Percentiles rank a stretch among this genome's conserved stretches.
phyloP scores from a whole-genome alignment of 2,113 vertebrate species.

The Malurus cyaneus region DNA sequence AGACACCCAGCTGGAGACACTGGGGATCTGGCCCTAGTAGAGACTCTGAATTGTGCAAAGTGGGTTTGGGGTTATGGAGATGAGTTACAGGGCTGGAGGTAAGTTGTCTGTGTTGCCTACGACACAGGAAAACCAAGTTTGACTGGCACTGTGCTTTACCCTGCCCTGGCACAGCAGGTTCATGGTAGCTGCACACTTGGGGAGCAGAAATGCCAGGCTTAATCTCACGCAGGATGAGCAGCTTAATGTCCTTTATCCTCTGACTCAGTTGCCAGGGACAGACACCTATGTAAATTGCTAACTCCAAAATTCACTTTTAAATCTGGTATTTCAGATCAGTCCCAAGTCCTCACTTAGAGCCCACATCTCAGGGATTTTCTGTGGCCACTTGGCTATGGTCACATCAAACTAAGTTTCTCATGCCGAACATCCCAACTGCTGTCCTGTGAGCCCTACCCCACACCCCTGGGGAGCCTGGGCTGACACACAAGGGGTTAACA shows the following conservation, averaged over 20 bases:
- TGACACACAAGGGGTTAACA: accelerated
- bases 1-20: neutral
- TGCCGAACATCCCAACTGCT: neutral
- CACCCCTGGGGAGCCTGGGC: neutral
- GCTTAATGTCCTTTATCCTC: neutral
- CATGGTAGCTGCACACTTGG: neutral
- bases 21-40: neutral
- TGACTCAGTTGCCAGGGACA: neutral
- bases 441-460: accelerated
- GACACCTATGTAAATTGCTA: neutral
- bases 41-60: neutral
- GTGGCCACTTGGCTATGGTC: neutral
- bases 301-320: neutral
- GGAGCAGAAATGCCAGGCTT: neutral
- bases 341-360: neutral
- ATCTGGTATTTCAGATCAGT: neutral
- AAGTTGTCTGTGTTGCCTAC: accelerated
- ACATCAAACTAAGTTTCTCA: neutral
- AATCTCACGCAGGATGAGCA: neutral
- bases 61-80: neutral
- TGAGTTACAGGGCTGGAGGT: neutral
- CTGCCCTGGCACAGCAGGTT: neutral
- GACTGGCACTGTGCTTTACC: neutral
- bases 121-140: neutral
- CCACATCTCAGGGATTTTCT: neutral